Percentiles rank a stretch among this genome's conserved stretches.
phyloP scores from a whole-genome alignment of 2,888 invertebrate genomes.

The Oligia latruncula region DNA sequence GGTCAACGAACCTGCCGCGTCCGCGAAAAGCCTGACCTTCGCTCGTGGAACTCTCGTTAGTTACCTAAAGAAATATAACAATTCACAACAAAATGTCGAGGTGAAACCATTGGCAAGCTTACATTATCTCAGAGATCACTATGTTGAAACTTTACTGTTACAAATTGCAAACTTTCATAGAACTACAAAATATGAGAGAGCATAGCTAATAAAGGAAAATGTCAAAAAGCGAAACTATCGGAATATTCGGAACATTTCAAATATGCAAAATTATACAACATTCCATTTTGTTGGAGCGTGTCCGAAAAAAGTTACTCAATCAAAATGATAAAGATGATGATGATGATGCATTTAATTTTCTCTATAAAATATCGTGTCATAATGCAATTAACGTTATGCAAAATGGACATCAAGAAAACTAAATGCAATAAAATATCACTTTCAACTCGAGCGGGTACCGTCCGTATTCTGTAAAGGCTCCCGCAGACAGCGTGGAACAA shows the following conservation, averaged over 20 bases:
- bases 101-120: constrained; percentile 41
- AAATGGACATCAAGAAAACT: constrained; percentile 21
- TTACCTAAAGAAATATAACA: constrained; percentile 29
- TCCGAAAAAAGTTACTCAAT: constrained; percentile 10
- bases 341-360: neutral
- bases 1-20: constrained; percentile 71
- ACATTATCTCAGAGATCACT: constrained; percentile 15
- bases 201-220: constrained; percentile 20
- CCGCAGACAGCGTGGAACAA: neutral
- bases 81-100: constrained; percentile 36
- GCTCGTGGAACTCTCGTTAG: constrained; percentile 54
- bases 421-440: constrained; percentile 75
- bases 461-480: constrained; percentile 15
- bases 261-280: constrained; percentile 4
- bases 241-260: neutral
- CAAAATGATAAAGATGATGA: constrained; percentile 15
- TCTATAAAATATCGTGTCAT: constrained; percentile 25
- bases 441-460: constrained; percentile 67
- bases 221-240: neutral
- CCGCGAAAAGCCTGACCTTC: constrained; percentile 69
- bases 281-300: neutral
- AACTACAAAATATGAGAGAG: constrained; percentile 10
- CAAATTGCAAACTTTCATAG: constrained; percentile 30
- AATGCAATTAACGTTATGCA: constrained; percentile 31
- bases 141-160: constrained; percentile 32